A percentile compares a stretch with the other conserved stretches of the same genome.
phyloP scores from a whole-genome alignment of 2,113 vertebrate genomes.

The Oreochromis tanganicae region DNA sequence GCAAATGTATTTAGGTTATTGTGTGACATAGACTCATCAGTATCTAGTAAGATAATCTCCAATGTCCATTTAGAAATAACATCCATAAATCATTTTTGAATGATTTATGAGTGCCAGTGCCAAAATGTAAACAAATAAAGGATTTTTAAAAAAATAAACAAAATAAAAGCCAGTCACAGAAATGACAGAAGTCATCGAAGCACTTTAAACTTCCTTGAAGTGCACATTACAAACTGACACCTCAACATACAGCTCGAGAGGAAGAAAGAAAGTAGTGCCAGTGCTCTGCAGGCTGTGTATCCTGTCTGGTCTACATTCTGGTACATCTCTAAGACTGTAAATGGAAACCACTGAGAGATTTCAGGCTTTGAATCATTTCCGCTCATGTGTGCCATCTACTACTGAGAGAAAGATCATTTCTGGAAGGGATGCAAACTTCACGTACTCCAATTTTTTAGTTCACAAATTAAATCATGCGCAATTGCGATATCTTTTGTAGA shows the following conservation, averaged over 20 bases:
- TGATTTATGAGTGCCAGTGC: not conserved
- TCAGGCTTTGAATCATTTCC: conserved; percentile 27
- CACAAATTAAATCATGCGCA: not conserved
- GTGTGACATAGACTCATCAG: not conserved
- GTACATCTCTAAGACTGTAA: not conserved
- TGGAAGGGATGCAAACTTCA: not conserved
- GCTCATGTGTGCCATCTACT: conserved; percentile 9
- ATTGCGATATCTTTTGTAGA: not conserved
- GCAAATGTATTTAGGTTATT: not conserved
- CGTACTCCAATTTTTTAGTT: not conserved
- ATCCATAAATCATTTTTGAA: not conserved
- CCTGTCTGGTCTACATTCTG: not conserved
- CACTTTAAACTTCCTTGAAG: not conserved
- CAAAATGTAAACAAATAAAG: not conserved
- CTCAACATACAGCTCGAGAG: not conserved
- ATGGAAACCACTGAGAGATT: conserved; percentile 26
- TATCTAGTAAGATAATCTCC: not conserved
- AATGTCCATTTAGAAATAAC: not conserved
- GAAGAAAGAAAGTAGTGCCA: not conserved
- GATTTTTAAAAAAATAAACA: not conserved
- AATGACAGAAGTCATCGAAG: not conserved
- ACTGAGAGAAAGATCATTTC: not conserved
- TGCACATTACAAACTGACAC: not conserved
- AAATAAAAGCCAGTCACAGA: not conserved
- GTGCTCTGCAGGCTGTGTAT: not conserved